Evolutionary conservation across 2,113 vertebrate genomes (phyloP).

Genomic region (Macaca nemestrina): DNA sequence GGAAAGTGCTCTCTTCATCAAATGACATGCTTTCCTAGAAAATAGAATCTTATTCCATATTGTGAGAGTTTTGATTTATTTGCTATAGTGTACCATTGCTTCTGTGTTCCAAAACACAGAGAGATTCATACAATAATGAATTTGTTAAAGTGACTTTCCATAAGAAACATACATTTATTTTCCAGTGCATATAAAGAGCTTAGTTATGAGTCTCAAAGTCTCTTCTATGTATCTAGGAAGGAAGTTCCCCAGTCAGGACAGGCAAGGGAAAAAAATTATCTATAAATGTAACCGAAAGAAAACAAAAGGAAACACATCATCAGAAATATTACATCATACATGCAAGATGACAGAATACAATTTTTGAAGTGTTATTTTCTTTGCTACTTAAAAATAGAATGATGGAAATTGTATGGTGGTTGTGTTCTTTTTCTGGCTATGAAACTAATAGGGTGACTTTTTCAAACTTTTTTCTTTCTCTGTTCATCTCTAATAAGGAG

Average conservation of each 20-base stretch:
- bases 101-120: conserved; percentile 57
- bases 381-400: background rate
- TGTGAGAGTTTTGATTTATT: conserved; percentile 50
- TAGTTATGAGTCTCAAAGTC: conserved; percentile 14
- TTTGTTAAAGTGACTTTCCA: conserved; percentile 54
- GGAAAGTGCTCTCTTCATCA: conserved; percentile 69
- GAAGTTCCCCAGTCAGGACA: background rate
- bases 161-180: conserved; percentile 32
- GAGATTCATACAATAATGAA: background rate
- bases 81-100: conserved; percentile 8
- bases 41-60: conserved; percentile 38
- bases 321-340: background rate
- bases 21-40: conserved; percentile 48
- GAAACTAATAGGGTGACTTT: background rate
- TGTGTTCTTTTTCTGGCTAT: background rate
- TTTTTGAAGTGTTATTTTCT: background rate
- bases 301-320: background rate
- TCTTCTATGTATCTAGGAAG: background rate
- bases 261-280: background rate
- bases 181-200: background rate
- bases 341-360: background rate
- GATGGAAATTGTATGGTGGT: background rate
- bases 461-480: background rate
- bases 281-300: background rate
- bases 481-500: background rate